A percentile compares a stretch with the other conserved stretches of the same genome.
Conservation (phyloP, 2,888 invertebrate species). For the Stegana nigrithorax region DNA sequence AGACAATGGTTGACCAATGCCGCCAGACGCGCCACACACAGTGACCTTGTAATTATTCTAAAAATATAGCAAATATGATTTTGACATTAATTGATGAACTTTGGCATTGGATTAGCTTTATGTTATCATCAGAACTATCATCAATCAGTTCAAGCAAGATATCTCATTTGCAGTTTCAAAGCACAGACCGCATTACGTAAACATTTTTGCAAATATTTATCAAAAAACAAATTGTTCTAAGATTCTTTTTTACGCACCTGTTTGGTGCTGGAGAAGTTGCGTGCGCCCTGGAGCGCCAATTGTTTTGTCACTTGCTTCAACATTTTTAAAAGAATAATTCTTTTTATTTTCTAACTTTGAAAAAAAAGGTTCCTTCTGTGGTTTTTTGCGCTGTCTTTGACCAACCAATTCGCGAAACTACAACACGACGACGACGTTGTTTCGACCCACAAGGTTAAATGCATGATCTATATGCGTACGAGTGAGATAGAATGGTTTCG, state of each 20-base stretch:
- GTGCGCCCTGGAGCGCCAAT: slow-evolving; percentile 72
- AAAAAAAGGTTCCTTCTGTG: no score
- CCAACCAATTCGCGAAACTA: no score
- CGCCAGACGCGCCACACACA: slow-evolving; percentile 96
- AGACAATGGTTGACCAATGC: slow-evolving; percentile 97
- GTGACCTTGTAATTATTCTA: slow-evolving; percentile 92
- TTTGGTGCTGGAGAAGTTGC: slow-evolving; percentile 73
- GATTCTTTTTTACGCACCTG: slow-evolving; percentile 69
- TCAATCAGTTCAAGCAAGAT: no score
- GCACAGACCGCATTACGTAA: slow-evolving; percentile 63
- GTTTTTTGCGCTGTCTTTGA: no score
- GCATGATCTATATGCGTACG: no score
- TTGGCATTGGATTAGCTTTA: no score
- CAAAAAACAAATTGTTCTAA: neutral
- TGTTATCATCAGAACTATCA: no score
- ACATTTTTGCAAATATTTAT: no score
- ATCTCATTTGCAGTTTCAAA: no score
- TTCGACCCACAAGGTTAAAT: no score
- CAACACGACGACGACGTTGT: no score
- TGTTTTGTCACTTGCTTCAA: slow-evolving; percentile 75
- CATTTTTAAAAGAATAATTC: slow-evolving; percentile 68
- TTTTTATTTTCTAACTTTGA: slow-evolving; percentile 2
- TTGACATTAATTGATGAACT: neutral
- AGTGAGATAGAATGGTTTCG: no score
- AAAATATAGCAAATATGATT: slow-evolving; percentile 35